These are phyloP conservation scores for Folsomia candida DNA, from an alignment of 2,888 invertebrate species.

Conservation along the genomic window DNA sequence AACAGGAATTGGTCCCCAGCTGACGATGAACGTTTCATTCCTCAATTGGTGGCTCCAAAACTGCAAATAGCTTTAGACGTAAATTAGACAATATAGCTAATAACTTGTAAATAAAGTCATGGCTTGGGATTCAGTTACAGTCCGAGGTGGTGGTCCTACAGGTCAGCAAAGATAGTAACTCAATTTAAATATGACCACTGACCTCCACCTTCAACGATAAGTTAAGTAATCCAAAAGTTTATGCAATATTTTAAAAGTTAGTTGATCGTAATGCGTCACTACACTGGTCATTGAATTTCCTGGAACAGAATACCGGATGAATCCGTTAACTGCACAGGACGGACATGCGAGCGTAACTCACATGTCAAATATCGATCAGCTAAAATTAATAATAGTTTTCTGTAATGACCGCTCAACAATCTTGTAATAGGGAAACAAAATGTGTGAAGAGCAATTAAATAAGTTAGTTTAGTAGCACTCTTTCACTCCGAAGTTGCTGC, in stretches of 20 bases:
- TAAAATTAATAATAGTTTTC: slow-evolving; percentile 44
- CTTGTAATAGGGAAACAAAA: slow-evolving; percentile 5
- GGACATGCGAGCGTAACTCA: slow-evolving; percentile 21
- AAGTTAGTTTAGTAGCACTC: slow-evolving; percentile 61
- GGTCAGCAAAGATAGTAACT: slow-evolving; percentile 26
- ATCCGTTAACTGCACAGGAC: slow-evolving; percentile 36
- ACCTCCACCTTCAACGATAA: slow-evolving; percentile 26
- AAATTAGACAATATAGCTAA: background rate
- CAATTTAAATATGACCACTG: slow-evolving; percentile 15
- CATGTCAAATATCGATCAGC: slow-evolving; percentile 24
- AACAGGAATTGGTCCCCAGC: no score
- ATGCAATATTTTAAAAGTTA: no score
- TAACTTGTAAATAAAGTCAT: no score
- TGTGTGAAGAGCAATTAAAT: no score
- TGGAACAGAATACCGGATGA: slow-evolving; percentile 5
- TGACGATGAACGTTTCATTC: no score
- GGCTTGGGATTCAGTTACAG: slow-evolving; percentile 16
- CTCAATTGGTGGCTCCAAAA: no score
- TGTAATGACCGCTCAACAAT: slow-evolving; percentile 27
- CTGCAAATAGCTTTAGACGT: no score
- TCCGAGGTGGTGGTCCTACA: no score
- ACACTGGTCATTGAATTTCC: background rate
- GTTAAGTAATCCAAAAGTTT: no score
- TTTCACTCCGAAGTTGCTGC: slow-evolving; percentile 88
- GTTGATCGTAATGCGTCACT: background rate